Evolutionary conservation across 2,797 vertebrate species (phyloP), one percentile per base, ranked within the genome.

Genomic region (Myotis vivesi): DNA sequence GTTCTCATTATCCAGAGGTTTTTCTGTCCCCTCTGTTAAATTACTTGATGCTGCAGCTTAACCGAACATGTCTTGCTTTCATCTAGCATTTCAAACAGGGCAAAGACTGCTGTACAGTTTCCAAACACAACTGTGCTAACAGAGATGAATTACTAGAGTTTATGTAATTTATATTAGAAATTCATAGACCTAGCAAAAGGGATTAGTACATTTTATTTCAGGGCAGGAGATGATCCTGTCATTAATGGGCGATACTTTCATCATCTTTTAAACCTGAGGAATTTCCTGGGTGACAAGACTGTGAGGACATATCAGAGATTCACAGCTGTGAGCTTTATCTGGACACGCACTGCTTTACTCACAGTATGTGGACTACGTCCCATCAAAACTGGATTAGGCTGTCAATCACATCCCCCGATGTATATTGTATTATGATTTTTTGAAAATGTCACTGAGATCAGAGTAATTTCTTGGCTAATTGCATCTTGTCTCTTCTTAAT

Each of bases 211-310:
- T 99, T 99, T 99, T 99, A 99, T 99, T 99, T 99, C 99, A 99
- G 99, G 99, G 99, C 99, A 99, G 98, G 99, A 99, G 99, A 99
- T 99, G 99, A 99, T 99, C 99, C 99, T 99, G 99, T 99, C 99
- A 99, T 99, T 99, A 99, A 99, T 99, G 99, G 99, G 99, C 99
- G 99, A 99, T 99, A 99, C 99, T 99, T 99, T 99, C 99, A 99
- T 99, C 99, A 99, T 99, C 99, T 99, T 99, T 99, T 99, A 99
- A 99, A 99, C 99, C 99, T 98, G 98, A 99, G 99, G 99, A 99
- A 99, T 99, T 99, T 99, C 98, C 99, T 99, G 98, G 98, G 99
- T 99, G 99, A 99, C 99, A 99, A 99, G 99, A 99, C 98, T 97
- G 97, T 98, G 98, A 99, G 99, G 99, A 99, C 99, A 99, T 99